These are phyloP conservation scores for Eurystomus gularis DNA, from an alignment of 2,113 vertebrate genomes.

Conservation along the genomic window DNA sequence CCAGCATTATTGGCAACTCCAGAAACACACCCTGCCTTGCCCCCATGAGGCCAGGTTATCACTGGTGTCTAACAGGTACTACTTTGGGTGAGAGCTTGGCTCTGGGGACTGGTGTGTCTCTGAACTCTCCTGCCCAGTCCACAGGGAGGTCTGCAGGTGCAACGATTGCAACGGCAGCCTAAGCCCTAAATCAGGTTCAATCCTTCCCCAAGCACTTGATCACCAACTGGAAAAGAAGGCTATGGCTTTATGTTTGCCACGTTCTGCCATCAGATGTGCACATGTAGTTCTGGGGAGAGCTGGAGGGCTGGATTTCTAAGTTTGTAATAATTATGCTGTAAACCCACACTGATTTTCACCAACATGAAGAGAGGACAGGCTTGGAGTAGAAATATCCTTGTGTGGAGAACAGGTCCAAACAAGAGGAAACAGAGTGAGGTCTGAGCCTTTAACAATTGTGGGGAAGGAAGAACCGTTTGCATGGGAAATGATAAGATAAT, in stretches of 20 bases:
- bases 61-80: background rate
- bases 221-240: background rate
- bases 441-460: background rate
- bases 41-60: background rate
- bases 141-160: background rate
- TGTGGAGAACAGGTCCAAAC: background rate
- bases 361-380: background rate
- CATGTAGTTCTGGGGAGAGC: background rate
- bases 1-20: background rate
- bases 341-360: background rate
- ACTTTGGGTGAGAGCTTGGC: background rate
- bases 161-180: background rate
- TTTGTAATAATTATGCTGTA: background rate
- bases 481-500: constrained; percentile 7
- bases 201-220: background rate
- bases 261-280: background rate
- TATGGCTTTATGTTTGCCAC: background rate
- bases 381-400: background rate
- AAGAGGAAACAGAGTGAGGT: background rate
- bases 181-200: background rate
- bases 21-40: background rate
- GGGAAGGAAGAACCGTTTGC: constrained; percentile 2
- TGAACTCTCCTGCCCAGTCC: background rate
- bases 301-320: background rate
- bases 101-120: background rate